Evolutionary conservation across 2,113 vertebrate genomes (phyloP), one percentile per base, ranked within the genome.

Genomic region (Orthonyx spaldingii): DNA sequence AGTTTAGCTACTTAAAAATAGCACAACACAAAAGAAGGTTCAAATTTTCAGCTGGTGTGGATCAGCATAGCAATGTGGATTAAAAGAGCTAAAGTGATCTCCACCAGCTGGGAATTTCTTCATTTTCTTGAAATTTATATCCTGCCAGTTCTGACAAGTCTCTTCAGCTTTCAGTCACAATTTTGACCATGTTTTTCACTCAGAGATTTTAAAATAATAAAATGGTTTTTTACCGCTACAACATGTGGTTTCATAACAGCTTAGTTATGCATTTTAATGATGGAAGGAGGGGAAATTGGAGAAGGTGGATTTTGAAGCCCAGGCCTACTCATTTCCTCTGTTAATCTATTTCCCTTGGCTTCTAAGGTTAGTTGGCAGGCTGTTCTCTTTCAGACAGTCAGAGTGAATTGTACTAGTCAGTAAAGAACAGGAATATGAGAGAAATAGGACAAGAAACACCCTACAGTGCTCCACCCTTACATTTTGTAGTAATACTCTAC

Each of bases 1-100:
- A 64, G 53, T 91, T 90, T 50, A 55, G 82, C 80, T 72, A 6
- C 66, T 77, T 94, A 90, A 96, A 97, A 97, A 96, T 84, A 97
- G 94, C 42, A 21, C 2, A 3, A 16, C 57, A 60, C 47, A 88
- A 83, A 94, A 84, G 55, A 55, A 89, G 53, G 70, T 44, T 89
- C 68, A 76, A 20, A 84, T 93, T 90, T 94, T 78, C 92, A 95
- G 79, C 90, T 96, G 90, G 76, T 84, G 49, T 81, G 79, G 83
- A 52, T 96, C 64, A 93, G 49, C 71, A 64, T 59, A 88, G 56
- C 83, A 68, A 1, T 75, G 79, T 78, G 53, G 85, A 81, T 92
- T 93, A 75, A 68, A 84, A 44, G 49, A 82, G 79, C 46, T 83
- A 16, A 77, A 88, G n/a, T 84, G 69, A 53, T 92, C 49, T 84